Percentiles rank a stretch among this genome's conserved stretches.
Evolutionary conservation across 2,113 vertebrate genomes (phyloP).

Genomic region (Pongo pygmaeus): DNA sequence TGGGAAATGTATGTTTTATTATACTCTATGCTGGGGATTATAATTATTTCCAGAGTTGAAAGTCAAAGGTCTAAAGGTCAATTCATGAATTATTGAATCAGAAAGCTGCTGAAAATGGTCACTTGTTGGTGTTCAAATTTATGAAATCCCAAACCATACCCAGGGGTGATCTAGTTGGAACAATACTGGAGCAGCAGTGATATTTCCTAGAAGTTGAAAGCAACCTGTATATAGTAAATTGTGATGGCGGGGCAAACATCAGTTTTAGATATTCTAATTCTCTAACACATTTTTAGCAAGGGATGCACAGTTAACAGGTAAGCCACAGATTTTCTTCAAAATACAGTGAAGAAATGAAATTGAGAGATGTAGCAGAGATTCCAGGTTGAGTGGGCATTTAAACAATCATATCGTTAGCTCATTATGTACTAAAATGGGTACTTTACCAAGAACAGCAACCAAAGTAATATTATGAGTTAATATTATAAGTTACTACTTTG

Average conservation of each 20-base stretch:
- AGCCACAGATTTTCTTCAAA: background rate
- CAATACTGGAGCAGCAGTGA: background rate
- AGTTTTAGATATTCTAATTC: constrained; percentile 29
- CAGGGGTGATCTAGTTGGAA: background rate
- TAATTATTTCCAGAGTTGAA: background rate
- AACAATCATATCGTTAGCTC: background rate
- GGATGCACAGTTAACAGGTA: background rate
- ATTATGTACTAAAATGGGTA: background rate
- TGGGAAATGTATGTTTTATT: background rate
- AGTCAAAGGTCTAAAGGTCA: background rate
- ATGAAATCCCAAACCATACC: background rate
- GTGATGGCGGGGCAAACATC: background rate
- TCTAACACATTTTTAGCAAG: background rate
- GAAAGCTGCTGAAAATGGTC: background rate
- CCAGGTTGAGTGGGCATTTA: background rate
- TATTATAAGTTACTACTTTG: background rate
- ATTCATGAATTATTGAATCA: constrained; percentile 5
- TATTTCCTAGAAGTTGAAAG: background rate
- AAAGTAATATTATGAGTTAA: background rate
- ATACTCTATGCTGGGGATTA: background rate
- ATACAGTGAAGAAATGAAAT: background rate
- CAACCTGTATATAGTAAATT: background rate
- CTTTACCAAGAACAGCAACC: background rate
- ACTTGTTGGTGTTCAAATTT: background rate
- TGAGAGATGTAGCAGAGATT: background rate